Evolutionary conservation across 1,140 invertebrate genomes (phyloP).

Genomic region (Aphidius gifuensis): DNA sequence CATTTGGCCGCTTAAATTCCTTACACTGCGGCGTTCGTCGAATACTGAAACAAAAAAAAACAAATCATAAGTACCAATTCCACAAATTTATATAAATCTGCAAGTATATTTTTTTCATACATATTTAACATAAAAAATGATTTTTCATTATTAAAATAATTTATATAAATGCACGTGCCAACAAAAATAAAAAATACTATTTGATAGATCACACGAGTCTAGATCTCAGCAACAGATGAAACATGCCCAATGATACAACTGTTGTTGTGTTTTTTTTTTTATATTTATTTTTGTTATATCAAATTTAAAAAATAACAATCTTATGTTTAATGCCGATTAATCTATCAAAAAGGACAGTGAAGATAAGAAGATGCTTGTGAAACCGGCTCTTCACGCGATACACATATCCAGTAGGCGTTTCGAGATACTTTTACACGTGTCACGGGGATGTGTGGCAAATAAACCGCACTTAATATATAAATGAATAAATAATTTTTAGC

Average conservation of each 20-base stretch:
- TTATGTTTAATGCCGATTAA: conserved; percentile 42
- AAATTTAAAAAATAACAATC: conserved; percentile 11
- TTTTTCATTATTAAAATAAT: no score
- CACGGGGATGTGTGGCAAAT: conserved; percentile 14
- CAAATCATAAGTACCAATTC: neutral
- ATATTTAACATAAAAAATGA: conserved; percentile 34
- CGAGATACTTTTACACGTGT: conserved; percentile 15
- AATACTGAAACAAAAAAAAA: neutral
- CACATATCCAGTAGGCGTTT: conserved; percentile 16
- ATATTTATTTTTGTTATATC: neutral
- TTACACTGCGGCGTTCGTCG: conserved; percentile 10
- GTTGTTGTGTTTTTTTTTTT: no score
- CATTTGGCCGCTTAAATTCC: conserved; percentile 38
- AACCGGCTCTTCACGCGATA: conserved; percentile 19
- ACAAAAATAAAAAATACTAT: no score
- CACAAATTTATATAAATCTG: neutral
- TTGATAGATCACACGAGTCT: no score
- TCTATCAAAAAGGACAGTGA: conserved; percentile 37
- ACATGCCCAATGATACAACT: no score
- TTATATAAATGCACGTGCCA: no score
- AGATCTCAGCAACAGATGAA: conserved; percentile 3
- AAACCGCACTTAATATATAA: neutral
- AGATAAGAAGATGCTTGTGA: conserved; percentile 20
- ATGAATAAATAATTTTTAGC: no score
- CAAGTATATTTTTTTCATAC: neutral